Conservation (phyloP, 2,113 vertebrate species). For the Semnopithecus entellus region DNA sequence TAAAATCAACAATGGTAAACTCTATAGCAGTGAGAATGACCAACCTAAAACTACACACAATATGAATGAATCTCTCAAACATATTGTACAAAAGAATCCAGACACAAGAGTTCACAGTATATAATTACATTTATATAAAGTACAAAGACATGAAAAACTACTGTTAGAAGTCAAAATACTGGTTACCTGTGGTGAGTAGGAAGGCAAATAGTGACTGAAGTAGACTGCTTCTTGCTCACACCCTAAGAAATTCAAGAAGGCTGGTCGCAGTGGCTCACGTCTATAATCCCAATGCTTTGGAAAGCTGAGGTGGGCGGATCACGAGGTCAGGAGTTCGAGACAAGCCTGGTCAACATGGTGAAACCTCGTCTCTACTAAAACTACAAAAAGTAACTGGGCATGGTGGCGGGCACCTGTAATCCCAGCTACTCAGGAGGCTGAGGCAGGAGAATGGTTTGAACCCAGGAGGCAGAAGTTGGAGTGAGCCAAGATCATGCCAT, state of each 20-base stretch:
- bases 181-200: background rate
- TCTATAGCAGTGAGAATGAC: background rate
- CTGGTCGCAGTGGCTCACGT: too few relatives aligned
- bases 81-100: background rate
- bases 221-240: too few relatives aligned
- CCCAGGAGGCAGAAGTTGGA: too few relatives aligned
- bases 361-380: too few relatives aligned
- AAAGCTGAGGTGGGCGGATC: too few relatives aligned
- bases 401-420: too few relatives aligned
- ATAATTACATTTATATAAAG: background rate
- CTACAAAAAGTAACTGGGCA: too few relatives aligned
- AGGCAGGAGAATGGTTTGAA: too few relatives aligned
- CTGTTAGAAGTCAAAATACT: background rate
- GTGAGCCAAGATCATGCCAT: accelerated
- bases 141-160: background rate
- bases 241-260: background rate
- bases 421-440: too few relatives aligned
- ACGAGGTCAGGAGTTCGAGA: too few relatives aligned
- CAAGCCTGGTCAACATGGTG: too few relatives aligned
- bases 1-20: background rate
- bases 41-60: background rate
- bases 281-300: too few relatives aligned
- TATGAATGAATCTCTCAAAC: background rate
- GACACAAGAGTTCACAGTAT: background rate
- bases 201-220: background rate